These are phyloP conservation scores for Steatornis caripensis DNA, from an alignment of 2,113 vertebrate genomes.

Conservation along the genomic window DNA sequence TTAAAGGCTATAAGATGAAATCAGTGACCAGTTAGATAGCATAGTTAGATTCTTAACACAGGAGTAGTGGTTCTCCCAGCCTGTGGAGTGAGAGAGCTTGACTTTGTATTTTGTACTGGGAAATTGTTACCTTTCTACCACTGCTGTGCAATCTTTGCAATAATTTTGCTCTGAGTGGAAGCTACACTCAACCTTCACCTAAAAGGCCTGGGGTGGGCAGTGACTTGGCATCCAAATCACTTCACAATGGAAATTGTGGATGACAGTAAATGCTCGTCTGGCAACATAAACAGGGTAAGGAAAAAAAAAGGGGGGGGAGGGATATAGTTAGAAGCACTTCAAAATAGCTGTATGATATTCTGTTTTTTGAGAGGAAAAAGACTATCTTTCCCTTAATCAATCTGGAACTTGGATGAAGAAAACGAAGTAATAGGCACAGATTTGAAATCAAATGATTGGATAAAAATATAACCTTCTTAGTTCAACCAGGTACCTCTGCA, in stretches of 20 bases:
- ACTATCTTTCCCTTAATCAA: background rate
- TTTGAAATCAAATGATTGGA: background rate
- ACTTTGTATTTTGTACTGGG: background rate
- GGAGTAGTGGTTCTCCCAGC: background rate
- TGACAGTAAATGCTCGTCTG: background rate
- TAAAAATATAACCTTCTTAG: background rate
- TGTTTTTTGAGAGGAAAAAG: background rate
- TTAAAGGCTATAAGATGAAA: background rate
- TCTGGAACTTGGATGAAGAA: background rate
- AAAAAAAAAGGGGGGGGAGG: no score
- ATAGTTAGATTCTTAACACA: background rate
- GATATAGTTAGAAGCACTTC: background rate
- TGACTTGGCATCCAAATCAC: background rate
- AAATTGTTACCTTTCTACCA: background rate
- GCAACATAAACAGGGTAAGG: background rate
- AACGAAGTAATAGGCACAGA: background rate
- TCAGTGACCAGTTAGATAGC: background rate
- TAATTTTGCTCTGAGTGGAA: background rate
- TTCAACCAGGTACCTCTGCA: background rate
- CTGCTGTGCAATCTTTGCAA: background rate
- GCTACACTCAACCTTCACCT: background rate
- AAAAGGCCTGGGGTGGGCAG: background rate
- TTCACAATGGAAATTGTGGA: background rate
- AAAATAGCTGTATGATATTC: background rate
- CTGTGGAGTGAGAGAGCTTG: background rate